These are phyloP conservation scores for Pollenia griseotomentosa DNA, from an alignment of 2,888 invertebrate species.

Conservation along the genomic window DNA sequence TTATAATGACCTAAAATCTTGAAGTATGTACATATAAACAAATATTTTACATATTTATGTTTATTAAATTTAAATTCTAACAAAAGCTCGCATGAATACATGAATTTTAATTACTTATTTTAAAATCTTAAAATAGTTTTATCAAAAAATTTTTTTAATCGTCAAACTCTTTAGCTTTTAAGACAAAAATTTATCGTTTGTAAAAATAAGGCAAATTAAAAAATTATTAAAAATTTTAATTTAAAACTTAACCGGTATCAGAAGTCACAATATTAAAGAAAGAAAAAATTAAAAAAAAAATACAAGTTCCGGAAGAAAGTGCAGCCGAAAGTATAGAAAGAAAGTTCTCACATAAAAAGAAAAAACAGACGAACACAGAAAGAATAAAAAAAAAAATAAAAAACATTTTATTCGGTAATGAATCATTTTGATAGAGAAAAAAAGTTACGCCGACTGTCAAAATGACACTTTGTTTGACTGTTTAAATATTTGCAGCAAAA, in stretches of 20 bases:
- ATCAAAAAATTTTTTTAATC: no score
- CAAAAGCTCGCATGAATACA: not conserved
- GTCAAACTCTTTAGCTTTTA: no score
- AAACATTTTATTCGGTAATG: constrained; percentile 54
- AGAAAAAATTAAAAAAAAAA: not conserved
- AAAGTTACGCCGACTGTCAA: not conserved
- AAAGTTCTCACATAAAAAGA: not conserved
- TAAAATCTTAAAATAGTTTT: no score
- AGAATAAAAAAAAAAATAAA: not conserved
- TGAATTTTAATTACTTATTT: not conserved
- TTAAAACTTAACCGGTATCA: constrained; percentile 1
- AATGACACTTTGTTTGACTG: not conserved
- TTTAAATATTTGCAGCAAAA: not conserved
- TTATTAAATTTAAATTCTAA: not conserved
- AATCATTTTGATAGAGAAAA: constrained; percentile 43
- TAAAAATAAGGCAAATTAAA: no score
- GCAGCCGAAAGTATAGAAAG: not conserved
- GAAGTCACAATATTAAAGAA: not conserved
- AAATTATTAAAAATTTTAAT: not conserved
- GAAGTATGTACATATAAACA: no score
- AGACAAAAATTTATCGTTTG: no score
- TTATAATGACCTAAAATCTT: no score
- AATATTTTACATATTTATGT: no score
- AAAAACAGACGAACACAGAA: not conserved
- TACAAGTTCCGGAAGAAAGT: constrained; percentile 41